Conservation (phyloP, 2,113 vertebrate species). For the Mus spicilegus region DNA sequence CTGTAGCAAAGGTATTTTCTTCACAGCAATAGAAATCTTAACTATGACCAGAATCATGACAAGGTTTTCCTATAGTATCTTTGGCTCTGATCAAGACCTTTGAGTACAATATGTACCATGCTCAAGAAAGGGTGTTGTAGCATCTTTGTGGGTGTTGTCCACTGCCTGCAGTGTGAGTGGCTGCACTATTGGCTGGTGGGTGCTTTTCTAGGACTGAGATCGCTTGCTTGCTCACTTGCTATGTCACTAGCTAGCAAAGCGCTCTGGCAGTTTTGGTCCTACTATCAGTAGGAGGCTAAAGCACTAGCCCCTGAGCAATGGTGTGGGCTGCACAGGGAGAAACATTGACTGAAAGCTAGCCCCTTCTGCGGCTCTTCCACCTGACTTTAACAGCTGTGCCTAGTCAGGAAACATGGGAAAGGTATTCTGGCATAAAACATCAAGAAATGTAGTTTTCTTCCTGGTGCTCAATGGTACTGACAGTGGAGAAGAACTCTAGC, state of each 20-base stretch:
- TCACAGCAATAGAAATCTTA: too few relatives aligned
- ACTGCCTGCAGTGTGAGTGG: accelerated
- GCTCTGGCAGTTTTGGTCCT: neutral
- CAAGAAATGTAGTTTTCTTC: neutral
- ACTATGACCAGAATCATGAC: neutral
- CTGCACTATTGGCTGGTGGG: too few relatives aligned
- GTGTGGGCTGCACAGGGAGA: neutral
- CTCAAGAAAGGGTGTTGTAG: neutral
- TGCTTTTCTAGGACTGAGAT: neutral
- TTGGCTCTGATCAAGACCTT: neutral
- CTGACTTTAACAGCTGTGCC: neutral
- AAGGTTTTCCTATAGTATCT: neutral
- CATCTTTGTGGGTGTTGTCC: neutral
- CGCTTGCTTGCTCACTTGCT: too few relatives aligned
- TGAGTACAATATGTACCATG: too few relatives aligned
- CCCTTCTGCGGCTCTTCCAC: neutral
- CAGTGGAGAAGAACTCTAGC: neutral
- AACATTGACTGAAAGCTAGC: too few relatives aligned
- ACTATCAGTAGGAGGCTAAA: neutral
- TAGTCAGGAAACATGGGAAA: neutral
- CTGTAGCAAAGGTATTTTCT: too few relatives aligned
- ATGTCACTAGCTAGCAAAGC: neutral
- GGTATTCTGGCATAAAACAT: too few relatives aligned
- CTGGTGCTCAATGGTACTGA: neutral
- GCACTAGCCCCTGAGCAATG: too few relatives aligned